Base-by-base conservation (phyloP, 2,113 vertebrate species). In the Lathamus discolor region DNA sequence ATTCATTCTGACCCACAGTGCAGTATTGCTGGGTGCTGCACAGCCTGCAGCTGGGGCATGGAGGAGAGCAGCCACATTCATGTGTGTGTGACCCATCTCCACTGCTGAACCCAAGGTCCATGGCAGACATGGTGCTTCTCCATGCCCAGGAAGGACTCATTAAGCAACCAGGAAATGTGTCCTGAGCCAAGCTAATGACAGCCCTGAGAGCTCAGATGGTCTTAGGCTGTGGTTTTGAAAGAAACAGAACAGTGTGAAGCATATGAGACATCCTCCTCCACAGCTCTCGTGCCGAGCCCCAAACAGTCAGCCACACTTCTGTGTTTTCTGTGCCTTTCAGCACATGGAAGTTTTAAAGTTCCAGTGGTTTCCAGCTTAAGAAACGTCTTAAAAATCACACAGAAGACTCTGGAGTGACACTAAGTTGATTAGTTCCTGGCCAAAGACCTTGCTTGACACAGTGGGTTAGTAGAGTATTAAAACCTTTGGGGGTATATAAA, bases 401-500 rank as follows among this genome's bases (percentile, higher is more conserved):
- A 46, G 54, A 92, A 85, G 29, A 49, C 67, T 57, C 37, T 76
- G 43, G 69, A 75, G 18, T 84, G 37, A 83, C 55, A 88, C 23
- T 10, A 43, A 35, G 7, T 55, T 62, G 39, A 84, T 84, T 31
- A 82, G 55, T 48, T 86, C 83, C 79, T 51, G 41, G 88, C 24
- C 92, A 84, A 77, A 93, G 77, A 86, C 37, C 17, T 25, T 52
- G 41, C 22, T 44, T 86, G 82, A 90, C 27, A 82, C 5, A 68
- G 69, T 17, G 35, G 20, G 27, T 88, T 69, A 84, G 73, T 35
- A 86, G 31, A 84, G 57, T 86, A 92, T 25, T 79, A 72, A 93
- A 95, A 83, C 2, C 9, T 86, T 79, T 84, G 43, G 28, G 46
- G 46, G 46, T 73, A 84, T 59, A 84, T 88, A 92, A 91, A 95